phyloP scores from a whole-genome alignment of 1,140 invertebrate species.

The Drosophila funebris region DNA sequence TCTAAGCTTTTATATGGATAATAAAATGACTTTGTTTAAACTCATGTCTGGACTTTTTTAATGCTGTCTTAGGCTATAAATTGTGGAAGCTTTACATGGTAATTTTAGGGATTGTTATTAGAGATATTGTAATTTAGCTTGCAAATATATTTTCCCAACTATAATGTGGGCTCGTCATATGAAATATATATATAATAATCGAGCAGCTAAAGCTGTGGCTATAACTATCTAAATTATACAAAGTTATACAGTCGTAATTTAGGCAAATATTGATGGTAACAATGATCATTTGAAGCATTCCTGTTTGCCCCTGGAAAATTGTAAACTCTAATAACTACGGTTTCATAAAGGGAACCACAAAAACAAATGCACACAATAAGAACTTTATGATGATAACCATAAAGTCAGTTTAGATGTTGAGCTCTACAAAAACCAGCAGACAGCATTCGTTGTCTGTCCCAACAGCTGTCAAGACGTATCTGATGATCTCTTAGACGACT shows the following conservation, averaged over 20 bases:
- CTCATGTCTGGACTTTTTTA: background rate
- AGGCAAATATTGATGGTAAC: background rate
- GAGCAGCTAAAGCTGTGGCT: no score
- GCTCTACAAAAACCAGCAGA: background rate
- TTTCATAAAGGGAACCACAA: background rate
- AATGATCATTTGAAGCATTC: background rate
- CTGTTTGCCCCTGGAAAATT: background rate
- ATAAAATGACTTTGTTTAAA: background rate
- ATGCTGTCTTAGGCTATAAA: background rate
- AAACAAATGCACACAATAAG: background rate
- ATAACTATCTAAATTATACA: no score
- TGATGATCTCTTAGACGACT: background rate
- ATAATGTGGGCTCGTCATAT: no score
- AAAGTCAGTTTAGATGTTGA: background rate
- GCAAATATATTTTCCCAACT: no score
- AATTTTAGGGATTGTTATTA: background rate
- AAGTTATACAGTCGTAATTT: background rate
- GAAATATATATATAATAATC: no score
- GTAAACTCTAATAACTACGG: conserved; percentile 1
- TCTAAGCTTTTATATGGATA: background rate
- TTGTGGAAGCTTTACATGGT: background rate
- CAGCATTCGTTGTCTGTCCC: conserved; percentile 23
- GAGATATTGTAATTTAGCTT: background rate
- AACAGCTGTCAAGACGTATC: background rate
- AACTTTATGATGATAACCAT: conserved; percentile 20